Conservation (phyloP, 2,113 vertebrate genomes). For the Tetrax tetrax region DNA sequence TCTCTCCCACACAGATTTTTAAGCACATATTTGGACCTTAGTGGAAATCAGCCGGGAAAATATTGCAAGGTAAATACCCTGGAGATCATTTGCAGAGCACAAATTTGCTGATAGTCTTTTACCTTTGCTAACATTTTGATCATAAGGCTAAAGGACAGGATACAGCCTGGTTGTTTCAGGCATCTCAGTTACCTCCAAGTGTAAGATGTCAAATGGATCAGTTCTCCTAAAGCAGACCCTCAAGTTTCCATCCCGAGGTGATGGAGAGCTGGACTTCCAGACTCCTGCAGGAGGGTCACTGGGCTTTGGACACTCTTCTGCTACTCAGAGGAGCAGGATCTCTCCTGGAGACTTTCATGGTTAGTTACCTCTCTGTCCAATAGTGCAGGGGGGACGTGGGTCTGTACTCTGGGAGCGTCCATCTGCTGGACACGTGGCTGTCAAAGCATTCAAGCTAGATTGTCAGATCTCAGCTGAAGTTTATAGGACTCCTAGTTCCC, state of each 20-base stretch:
- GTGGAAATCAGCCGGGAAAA: background rate
- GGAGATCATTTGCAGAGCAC: background rate
- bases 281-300: background rate
- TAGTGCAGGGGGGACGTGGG: fast-evolving
- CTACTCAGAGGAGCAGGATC: fast-evolving
- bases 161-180: background rate
- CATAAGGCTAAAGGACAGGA: background rate
- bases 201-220: background rate
- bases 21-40: background rate
- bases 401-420: fast-evolving
- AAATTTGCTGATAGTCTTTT: background rate
- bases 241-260: background rate
- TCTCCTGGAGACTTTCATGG: background rate
- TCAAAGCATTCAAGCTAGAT: background rate
- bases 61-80: background rate
- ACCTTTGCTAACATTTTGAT: background rate
- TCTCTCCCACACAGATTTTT: background rate
- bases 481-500: background rate
- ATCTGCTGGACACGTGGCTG: fast-evolving
- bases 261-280: background rate
- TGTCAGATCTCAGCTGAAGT: background rate
- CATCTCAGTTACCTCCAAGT: background rate
- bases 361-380: background rate
- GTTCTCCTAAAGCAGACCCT: background rate
- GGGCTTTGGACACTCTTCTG: background rate